phyloP scores from a whole-genome alignment of 2,113 vertebrate species.

The Actinemys pallida region DNA sequence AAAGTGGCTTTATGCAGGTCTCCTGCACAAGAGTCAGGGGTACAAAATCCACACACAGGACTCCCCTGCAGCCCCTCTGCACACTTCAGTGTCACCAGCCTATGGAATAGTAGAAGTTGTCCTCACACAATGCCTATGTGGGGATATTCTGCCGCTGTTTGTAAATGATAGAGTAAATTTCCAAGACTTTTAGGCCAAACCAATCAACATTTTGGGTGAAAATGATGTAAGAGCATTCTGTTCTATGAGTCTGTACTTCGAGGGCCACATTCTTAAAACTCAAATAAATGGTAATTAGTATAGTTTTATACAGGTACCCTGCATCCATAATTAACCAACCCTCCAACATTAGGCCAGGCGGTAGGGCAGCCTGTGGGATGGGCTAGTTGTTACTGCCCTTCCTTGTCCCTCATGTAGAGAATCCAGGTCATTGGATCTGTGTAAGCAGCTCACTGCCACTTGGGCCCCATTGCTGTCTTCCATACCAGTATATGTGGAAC shows the following conservation, averaged over 20 bases:
- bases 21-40: constrained; percentile 1
- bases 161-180: not conserved
- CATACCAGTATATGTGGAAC: not conserved
- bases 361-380: not conserved
- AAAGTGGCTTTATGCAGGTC: not conserved
- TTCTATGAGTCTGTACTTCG: not conserved
- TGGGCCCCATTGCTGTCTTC: not conserved
- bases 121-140: not conserved
- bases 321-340: not conserved
- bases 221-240: not conserved
- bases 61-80: not conserved
- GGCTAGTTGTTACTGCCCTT: not conserved
- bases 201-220: not conserved
- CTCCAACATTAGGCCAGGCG: accelerated
- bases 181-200: not conserved
- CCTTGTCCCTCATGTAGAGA: not conserved
- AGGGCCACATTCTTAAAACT: not conserved
- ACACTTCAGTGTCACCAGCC: not conserved
- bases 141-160: not conserved
- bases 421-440: not conserved
- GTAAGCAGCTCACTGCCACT: not conserved
- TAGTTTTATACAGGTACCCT: not conserved
- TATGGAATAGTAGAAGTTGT: not conserved
- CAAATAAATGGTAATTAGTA: not conserved
- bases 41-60: not conserved